Evolutionary conservation across 1,140 invertebrate genomes (phyloP), one percentile per base, ranked within the genome.

Genomic region (Scaptodrosophila lebanonensis): DNA sequence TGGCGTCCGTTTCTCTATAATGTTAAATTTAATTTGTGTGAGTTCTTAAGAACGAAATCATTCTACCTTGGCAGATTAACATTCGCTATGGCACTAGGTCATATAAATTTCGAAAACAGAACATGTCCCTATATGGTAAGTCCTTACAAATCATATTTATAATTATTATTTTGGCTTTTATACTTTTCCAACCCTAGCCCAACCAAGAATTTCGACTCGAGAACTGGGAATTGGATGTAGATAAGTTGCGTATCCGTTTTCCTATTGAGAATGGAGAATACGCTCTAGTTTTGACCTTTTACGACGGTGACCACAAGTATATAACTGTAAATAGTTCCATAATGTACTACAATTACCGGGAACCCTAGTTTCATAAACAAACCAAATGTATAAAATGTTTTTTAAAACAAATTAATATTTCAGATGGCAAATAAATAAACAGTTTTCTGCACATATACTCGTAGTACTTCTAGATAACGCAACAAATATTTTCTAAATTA

Each of bases 261-360:
- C 49, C 61, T 8, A 25, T 64, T 15, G 48, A 64, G 1, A 43
- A 22, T 12, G 65, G 65, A 0, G 56, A 65, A 45, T 65, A 68
- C 32, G 61, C 32, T 4, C 0, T 51, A 18, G 9, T 12, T 13
- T 0, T 63, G 0, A 18, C 13, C 2, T 17, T 40, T 17, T 22
- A 16, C 1, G n/a, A n/a, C n/a, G n/a, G n/a, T n/a, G 15, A 16
- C 1, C 20, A 12, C 0, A 27, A 27, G n/a, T 13, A 33, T 20
- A 25, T 3, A 43, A 62, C 43, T 22, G 29, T 57, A 2, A 66
- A 62, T 7, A 44, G 50, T 9, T 62, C 51, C 1, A 16, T 45
- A 5, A 11, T 44, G 6, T 47, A 66, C n/a, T 13, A 15, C 3
- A 33, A 65, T 9, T 60, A 60, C 15, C 60, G 16, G 20, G 49